Evolutionary conservation across 2,888 invertebrate species (phyloP), one percentile per base, ranked within the genome.

Genomic region (Callyntrura guangdongensis): DNA sequence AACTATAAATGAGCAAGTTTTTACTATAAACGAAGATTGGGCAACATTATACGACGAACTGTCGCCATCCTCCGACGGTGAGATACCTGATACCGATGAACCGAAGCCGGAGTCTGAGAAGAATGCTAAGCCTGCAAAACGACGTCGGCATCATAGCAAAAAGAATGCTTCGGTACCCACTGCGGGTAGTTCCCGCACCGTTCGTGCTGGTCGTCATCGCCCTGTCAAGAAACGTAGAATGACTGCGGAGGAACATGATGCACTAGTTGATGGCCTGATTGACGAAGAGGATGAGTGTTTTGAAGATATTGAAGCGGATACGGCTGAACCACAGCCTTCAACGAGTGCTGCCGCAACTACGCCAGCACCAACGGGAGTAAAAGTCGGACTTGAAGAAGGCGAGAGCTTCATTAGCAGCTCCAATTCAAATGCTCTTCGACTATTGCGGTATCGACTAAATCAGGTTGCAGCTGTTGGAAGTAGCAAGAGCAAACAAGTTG

Each of bases 11-110:
- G 88, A 82, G 25, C 72, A 82, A 6, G 25, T 89, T 8, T 89
- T 89, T 20, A 89, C 88, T 1, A 14, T 89, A 14, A 89, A 89
- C 47, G 88, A 82, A 12, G 88, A 89, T 12, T 89, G 59, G 74
- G 82, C 79, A 14, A 22, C 74, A 0, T 25, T 89, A 0, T 89
- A 82, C 17, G 82, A 83, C 12, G 82, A 45, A 8, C 22, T 89
- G 9, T 20, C 82, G 17, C n/a, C n/a, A 6, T 6, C n/a, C 17
- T n/a, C 6, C 17, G 59, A 36, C 36, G 36, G 36, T 6, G 36
- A 36, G 3, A 4, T 17, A 17, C 17, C 14, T 17, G 59, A 9
- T 6, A 53, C 11, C n/a, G 9, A 14, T n/a, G 53, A 53, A 2
- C 11, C 53, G 1, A 53, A 53, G 2, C 2, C n/a, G 11, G n/a